Conservation (phyloP, 2,797 vertebrate species). For the Meda fulgida region DNA sequence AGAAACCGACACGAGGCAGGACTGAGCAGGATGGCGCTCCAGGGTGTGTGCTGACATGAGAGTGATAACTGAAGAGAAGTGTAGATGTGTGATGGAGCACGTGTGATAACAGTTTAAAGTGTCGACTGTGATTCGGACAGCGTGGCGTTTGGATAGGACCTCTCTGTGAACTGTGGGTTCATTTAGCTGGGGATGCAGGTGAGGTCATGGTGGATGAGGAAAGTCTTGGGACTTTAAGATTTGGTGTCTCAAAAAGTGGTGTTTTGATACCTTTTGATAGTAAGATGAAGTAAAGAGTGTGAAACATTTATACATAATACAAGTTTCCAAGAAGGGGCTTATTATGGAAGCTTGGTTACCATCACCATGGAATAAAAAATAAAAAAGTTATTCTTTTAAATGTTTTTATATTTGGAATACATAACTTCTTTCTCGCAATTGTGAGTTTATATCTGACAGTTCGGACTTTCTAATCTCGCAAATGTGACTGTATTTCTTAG, state of each 20-base stretch:
- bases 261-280: background rate
- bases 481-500: too few relatives aligned
- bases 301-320: background rate
- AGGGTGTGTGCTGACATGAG: slow-evolving; percentile 50
- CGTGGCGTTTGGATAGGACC: background rate
- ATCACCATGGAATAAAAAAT: background rate
- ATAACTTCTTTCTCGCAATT: background rate
- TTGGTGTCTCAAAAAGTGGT: background rate
- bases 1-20: slow-evolving; percentile 49
- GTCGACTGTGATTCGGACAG: slow-evolving; percentile 27
- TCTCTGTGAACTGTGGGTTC: background rate
- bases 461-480: background rate
- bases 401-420: too few relatives aligned
- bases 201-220: background rate
- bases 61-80: slow-evolving; percentile 50
- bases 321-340: background rate
- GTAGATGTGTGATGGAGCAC: slow-evolving; percentile 45
- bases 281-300: background rate
- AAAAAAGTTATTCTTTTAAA: background rate
- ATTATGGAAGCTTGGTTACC: background rate
- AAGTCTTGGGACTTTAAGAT: background rate
- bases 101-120: slow-evolving; percentile 49
- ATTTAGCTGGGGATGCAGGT: background rate
- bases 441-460: background rate
- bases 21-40: slow-evolving; percentile 52